These are phyloP conservation scores for Listronotus bonariensis DNA, from an alignment of 1,140 invertebrate species.

Conservation along the genomic window DNA sequence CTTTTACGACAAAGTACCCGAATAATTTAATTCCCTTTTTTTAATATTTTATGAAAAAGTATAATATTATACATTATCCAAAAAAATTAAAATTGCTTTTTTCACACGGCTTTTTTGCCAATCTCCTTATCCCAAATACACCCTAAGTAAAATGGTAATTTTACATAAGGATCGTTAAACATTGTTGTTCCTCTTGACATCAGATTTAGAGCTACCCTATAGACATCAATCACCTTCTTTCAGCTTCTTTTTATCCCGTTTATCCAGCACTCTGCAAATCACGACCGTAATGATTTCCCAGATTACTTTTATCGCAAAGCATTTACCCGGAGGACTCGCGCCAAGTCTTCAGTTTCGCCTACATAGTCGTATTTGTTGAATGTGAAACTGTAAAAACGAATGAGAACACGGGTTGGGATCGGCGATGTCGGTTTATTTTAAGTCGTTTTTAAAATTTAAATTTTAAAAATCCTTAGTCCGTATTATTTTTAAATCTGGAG, in stretches of 20 bases:
- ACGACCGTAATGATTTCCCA: conserved; percentile 7
- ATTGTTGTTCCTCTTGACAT: not conserved
- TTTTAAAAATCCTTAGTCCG: too few relatives aligned
- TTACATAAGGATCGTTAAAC: not conserved
- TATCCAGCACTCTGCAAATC: conserved; percentile 12
- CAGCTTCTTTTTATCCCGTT: not conserved
- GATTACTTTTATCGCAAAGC: conserved; percentile 10
- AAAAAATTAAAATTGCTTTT: too few relatives aligned
- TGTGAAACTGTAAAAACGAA: not conserved
- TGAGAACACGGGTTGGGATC: not conserved
- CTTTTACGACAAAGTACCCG: too few relatives aligned
- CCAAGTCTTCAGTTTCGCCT: not conserved
- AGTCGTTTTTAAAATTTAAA: too few relatives aligned
- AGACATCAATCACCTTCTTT: conserved; percentile 7
- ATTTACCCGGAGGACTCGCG: not conserved
- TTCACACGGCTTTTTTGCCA: too few relatives aligned
- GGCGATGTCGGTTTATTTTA: too few relatives aligned
- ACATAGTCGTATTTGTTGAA: not conserved
- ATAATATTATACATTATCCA: too few relatives aligned
- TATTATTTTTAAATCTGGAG: too few relatives aligned
- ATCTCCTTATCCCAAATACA: too few relatives aligned
- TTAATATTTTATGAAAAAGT: too few relatives aligned
- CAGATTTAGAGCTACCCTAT: not conserved
- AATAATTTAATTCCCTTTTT: too few relatives aligned
- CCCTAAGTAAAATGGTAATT: not conserved